phyloP scores from a whole-genome alignment of 2,888 invertebrate genomes.

The Zygogramma bicolorata region DNA sequence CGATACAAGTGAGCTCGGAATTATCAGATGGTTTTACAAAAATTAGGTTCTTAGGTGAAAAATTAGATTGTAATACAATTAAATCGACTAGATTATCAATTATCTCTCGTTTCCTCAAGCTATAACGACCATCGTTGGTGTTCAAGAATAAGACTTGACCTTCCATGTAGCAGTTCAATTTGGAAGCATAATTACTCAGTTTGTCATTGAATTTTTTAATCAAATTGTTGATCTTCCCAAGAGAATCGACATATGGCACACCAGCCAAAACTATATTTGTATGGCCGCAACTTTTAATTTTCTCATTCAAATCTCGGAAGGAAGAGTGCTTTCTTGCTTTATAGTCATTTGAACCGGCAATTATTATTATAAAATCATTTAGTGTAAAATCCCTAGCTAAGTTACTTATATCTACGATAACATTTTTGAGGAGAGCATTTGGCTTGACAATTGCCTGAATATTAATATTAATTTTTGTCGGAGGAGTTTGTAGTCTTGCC shows the following conservation, averaged over 20 bases:
- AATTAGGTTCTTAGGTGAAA: not conserved
- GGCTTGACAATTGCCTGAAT: not conserved
- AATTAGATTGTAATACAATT: not conserved
- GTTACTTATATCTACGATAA: not conserved
- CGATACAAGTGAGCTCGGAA: not conserved
- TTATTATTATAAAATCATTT: not conserved
- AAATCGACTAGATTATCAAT: not conserved
- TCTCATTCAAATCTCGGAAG: not conserved
- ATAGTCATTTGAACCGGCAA: not conserved
- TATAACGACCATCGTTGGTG: not conserved
- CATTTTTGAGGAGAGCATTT: not conserved
- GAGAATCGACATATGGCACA: not conserved
- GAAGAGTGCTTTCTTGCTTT: not conserved
- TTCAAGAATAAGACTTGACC: not conserved
- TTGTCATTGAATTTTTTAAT: not conserved
- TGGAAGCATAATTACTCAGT: not conserved
- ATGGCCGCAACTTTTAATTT: not conserved
- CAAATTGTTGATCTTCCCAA: not conserved
- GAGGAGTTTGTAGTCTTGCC: not conserved
- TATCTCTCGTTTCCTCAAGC: not conserved
- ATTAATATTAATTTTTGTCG: not conserved
- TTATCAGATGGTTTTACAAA: not conserved
- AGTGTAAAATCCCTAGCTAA: not conserved
- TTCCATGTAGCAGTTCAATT: not conserved
- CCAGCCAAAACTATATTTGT: not conserved